Evolutionary conservation across 2,113 vertebrate genomes (phyloP).

Genomic region (Sceloporus undulatus): DNA sequence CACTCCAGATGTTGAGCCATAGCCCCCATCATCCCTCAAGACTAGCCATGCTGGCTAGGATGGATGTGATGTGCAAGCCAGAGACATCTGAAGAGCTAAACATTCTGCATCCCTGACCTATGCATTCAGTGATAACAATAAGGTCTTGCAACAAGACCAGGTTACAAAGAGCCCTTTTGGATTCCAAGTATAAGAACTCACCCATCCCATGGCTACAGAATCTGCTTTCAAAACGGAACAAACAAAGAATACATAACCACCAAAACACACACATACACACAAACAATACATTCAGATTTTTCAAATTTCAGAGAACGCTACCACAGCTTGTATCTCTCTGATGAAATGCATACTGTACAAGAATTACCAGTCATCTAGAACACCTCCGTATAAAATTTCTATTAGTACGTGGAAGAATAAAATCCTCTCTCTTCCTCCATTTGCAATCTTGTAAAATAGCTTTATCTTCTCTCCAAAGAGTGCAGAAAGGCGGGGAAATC

Average conservation of each 20-base stretch:
- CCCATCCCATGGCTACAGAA: conserved; percentile 48
- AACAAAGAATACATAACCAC: conserved; percentile 29
- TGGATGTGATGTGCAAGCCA: not conserved
- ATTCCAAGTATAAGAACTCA: conserved; percentile 55
- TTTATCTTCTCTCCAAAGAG: conserved; percentile 46
- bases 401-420: not conserved
- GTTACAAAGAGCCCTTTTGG: conserved; percentile 73
- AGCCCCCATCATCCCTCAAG: not conserved
- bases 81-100: not conserved
- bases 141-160: conserved; percentile 68
- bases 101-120: not conserved
- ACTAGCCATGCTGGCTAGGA: not conserved
- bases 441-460: conserved; percentile 50
- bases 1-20: not conserved
- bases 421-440: conserved; percentile 16
- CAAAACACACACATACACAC: not conserved
- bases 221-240: conserved; percentile 47
- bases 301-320: conserved; percentile 54
- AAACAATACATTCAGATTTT: conserved; percentile 51
- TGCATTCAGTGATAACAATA: conserved; percentile 54
- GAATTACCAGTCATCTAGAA: conserved; percentile 46
- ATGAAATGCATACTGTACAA: conserved; percentile 42
- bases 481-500: conserved; percentile 56
- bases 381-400: conserved; percentile 17
- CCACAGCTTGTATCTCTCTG: not conserved